phyloP scores from a whole-genome alignment of 2,797 vertebrate genomes.

The Sylvia borin region DNA sequence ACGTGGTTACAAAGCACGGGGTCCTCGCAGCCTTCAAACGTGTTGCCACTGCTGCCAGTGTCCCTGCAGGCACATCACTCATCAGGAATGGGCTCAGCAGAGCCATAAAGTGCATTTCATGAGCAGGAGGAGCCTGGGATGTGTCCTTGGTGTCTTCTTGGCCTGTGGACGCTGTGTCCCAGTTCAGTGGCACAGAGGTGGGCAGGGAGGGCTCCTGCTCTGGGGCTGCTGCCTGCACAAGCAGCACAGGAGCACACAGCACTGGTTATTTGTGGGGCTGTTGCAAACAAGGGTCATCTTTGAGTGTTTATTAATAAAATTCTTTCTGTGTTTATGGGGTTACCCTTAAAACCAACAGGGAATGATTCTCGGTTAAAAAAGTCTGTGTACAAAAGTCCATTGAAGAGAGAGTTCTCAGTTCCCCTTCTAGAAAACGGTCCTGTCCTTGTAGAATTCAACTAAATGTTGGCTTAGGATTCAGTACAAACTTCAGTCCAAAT shows the following conservation, averaged over 20 bases:
- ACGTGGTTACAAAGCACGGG: neutral
- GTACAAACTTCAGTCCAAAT: neutral
- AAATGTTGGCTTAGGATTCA: neutral
- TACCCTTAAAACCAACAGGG: neutral
- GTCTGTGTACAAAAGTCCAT: neutral
- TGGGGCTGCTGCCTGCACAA: neutral
- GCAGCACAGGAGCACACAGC: neutral
- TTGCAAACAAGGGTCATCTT: neutral
- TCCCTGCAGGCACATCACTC: neutral
- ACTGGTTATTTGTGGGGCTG: neutral
- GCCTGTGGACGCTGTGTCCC: fast-evolving
- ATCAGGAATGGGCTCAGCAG: neutral
- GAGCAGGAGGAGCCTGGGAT: neutral
- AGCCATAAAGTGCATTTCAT: slow-evolving; percentile 3
- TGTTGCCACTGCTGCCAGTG: neutral
- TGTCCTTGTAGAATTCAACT: neutral
- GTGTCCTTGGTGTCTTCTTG: neutral
- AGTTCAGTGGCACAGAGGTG: neutral
- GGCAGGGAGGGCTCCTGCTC: neutral
- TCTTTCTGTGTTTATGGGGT: neutral
- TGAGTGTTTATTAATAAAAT: neutral
- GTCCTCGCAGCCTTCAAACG: fast-evolving
- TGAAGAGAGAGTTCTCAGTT: neutral
- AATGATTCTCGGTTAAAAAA: neutral
- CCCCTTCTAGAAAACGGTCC: neutral